phyloP scores from a whole-genome alignment of 1,140 invertebrate genomes.

The Galleria mellonella region DNA sequence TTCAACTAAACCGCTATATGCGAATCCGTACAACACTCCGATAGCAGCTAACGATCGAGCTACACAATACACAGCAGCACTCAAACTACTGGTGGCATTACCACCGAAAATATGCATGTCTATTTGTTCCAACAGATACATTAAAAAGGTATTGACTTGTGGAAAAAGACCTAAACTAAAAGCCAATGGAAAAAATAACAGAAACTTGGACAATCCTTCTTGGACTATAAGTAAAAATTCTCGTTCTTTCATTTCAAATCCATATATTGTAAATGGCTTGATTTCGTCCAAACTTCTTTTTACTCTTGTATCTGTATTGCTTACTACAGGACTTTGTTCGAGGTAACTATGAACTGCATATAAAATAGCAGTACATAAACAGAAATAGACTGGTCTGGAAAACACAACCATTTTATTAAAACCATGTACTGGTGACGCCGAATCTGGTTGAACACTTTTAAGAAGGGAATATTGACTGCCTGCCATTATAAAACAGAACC shows the following conservation, averaged over 20 bases:
- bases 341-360: constrained; percentile 79
- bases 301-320: constrained; percentile 33
- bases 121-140: constrained; percentile 96
- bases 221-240: constrained; percentile 80
- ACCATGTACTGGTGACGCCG: constrained; percentile 97
- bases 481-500: constrained; percentile 97
- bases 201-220: constrained; percentile 85
- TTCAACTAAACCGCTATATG: constrained; percentile 88
- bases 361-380: constrained; percentile 86
- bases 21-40: constrained; percentile 90
- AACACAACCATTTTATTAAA: constrained; percentile 98
- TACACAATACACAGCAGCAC: constrained; percentile 90
- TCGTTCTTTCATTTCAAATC: constrained; percentile 81
- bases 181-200: constrained; percentile 93
- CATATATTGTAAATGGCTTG: constrained; percentile 81
- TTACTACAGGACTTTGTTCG: constrained; percentile 41
- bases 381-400: constrained; percentile 96
- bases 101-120: constrained; percentile 99
- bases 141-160: constrained; percentile 96
- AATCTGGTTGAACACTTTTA: constrained; percentile 99
- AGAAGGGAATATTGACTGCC: constrained; percentile 97
- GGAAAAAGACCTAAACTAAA: constrained; percentile 97
- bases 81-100: constrained; percentile 93
- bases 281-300: constrained; percentile 40
- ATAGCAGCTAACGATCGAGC: constrained; percentile 87